Conservation (phyloP, 2,888 invertebrate species). For the Sturmia bella region DNA sequence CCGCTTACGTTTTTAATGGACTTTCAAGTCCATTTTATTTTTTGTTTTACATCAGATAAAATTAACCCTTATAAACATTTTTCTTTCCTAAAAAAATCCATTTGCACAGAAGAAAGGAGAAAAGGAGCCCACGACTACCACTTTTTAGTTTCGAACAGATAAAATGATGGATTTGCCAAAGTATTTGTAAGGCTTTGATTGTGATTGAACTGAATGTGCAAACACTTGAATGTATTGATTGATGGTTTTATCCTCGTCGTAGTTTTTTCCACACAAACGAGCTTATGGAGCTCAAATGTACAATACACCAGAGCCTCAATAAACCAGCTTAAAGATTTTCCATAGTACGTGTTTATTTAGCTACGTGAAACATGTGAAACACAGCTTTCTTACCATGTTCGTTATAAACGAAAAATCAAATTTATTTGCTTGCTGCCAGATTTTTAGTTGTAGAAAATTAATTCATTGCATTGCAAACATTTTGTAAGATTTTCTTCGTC, state of each 20-base stretch:
- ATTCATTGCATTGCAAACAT: too few relatives aligned
- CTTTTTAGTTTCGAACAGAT: constrained; percentile 32
- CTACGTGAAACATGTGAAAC: too few relatives aligned
- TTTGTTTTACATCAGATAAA: constrained; percentile 42
- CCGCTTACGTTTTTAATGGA: constrained; percentile 24
- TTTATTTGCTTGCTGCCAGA: too few relatives aligned
- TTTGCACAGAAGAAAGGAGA: constrained; percentile 21
- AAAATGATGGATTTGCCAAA: constrained; percentile 41
- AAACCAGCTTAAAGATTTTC: background rate
- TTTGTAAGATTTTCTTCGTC: too few relatives aligned
- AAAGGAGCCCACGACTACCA: constrained; percentile 36
- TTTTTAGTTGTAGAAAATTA: too few relatives aligned
- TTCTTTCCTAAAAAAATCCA: constrained; percentile 40
- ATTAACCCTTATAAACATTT: constrained; percentile 58
- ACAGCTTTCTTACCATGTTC: too few relatives aligned
- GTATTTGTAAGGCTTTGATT: background rate
- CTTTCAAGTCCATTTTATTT: constrained; percentile 49
- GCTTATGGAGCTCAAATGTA: background rate
- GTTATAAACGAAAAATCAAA: too few relatives aligned
- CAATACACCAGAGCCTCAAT: constrained; percentile 3
- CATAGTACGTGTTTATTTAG: too few relatives aligned
- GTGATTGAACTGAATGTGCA: background rate
- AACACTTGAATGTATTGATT: constrained; percentile 53
- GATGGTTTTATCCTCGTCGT: constrained; percentile 50
- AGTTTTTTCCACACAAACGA: constrained; percentile 8